Percentiles rank a stretch among this genome's conserved stretches.
phyloP scores from a whole-genome alignment of 1,140 invertebrate genomes.

The Lordiphosa clarofinis region DNA sequence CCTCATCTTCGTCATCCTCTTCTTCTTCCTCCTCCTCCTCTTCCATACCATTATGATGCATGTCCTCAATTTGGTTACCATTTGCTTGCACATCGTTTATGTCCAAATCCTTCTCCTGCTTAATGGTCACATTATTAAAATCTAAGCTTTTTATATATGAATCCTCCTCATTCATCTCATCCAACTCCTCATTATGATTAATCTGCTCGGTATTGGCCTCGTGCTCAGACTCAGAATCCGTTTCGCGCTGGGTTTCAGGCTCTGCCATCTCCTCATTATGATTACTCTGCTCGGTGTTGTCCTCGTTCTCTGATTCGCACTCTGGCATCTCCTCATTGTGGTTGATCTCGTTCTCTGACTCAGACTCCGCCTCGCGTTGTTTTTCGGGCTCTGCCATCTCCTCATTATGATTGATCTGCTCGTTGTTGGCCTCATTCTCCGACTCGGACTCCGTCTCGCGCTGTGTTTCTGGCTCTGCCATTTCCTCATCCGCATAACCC shows the following conservation, averaged over 20 bases:
- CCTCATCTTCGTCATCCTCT: conserved; percentile 18
- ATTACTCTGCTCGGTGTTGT: conserved; percentile 32
- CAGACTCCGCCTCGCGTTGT: not conserved
- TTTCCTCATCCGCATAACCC: conserved; percentile 45
- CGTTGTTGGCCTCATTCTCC: conserved; percentile 1
- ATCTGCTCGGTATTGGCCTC: conserved; percentile 18
- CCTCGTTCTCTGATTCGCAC: not conserved
- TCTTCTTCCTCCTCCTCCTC: conserved; percentile 23
- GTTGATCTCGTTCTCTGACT: not conserved
- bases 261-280: conserved; percentile 37
- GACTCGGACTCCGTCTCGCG: conserved; percentile 6
- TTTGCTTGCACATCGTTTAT: conserved; percentile 38
- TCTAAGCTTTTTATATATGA: conserved; percentile 58
- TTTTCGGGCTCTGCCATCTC: not conserved
- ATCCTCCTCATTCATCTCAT: conserved; percentile 45
- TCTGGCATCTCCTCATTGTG: no score
- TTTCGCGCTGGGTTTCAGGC: not conserved
- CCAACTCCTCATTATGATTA: conserved; percentile 51
- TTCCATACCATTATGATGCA: conserved; percentile 29
- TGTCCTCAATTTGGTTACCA: conserved; percentile 16
- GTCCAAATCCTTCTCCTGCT: conserved; percentile 65
- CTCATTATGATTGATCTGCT: no score
- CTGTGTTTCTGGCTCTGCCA: conserved; percentile 10
- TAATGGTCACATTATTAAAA: conserved; percentile 54
- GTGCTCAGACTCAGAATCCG: conserved; percentile 1